Evolutionary conservation across 1,140 invertebrate species (phyloP).

Genomic region (Cydia splendana): DNA sequence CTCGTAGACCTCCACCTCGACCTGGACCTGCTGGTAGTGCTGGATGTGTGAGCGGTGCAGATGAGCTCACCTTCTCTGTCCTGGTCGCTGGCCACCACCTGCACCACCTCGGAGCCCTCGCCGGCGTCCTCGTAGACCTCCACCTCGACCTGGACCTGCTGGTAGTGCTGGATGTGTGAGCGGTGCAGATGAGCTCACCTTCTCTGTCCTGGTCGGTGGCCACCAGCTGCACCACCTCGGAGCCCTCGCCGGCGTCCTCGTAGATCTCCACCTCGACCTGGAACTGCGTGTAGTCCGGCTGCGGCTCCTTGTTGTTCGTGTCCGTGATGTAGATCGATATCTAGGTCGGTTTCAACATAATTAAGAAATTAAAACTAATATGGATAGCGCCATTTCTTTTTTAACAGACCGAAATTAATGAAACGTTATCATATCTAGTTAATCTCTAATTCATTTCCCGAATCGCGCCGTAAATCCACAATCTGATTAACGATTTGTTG

Average conservation of each 20-base stretch:
- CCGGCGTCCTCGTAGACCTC: conserved; percentile 69
- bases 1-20: conserved; percentile 63
- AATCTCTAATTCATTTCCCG: too few species aligned
- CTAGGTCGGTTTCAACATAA: conserved; percentile 48
- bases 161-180: conserved; percentile 26
- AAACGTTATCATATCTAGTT: too few species aligned
- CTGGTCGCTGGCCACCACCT: conserved; percentile 67
- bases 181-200: conserved; percentile 52
- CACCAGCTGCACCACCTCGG: conserved; percentile 60
- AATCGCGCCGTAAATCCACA: too few species aligned
- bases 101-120: conserved; percentile 56
- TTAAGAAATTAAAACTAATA: too few species aligned
- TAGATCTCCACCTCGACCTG: conserved; percentile 56
- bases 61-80: conserved; percentile 79
- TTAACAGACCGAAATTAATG: too few species aligned
- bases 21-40: conserved; percentile 48
- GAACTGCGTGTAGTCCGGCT: conserved; percentile 50
- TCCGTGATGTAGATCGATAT: conserved; percentile 77
- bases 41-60: background rate
- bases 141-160: conserved; percentile 52
- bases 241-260: conserved; percentile 64
- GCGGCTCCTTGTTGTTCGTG: conserved; percentile 77
- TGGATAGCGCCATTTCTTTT: too few species aligned
- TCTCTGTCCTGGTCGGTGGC: conserved; percentile 79
- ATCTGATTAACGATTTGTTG: too few species aligned